These are phyloP conservation scores for Tetramorium parvispinum DNA, from an alignment of 1,140 invertebrate species.

Conservation along the genomic window DNA sequence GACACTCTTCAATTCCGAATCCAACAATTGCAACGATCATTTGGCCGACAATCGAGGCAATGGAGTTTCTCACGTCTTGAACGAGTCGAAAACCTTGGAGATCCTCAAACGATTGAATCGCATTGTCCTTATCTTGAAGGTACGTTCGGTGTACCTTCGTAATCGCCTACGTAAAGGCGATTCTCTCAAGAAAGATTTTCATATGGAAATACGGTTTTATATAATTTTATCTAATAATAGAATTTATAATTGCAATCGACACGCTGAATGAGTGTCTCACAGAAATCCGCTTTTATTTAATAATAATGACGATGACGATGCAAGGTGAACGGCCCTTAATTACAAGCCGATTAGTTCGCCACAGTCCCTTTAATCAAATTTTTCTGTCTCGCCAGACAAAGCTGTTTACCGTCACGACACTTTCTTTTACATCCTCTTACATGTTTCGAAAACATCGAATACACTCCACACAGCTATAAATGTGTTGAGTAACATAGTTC, in stretches of 20 bases:
- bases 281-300: conserved; percentile 37
- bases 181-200: neutral
- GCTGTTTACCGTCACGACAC: conserved; percentile 21
- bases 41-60: conserved; percentile 31
- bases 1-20: conserved; percentile 90
- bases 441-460: conserved; percentile 10
- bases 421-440: neutral
- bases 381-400: conserved; percentile 58
- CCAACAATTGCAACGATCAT: conserved; percentile 64
- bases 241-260: neutral
- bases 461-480: neutral
- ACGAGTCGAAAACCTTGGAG: conserved; percentile 96
- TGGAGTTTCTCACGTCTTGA: conserved; percentile 87
- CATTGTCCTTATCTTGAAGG: conserved; percentile 97
- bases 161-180: neutral
- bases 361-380: conserved; percentile 79
- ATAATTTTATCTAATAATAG: neutral
- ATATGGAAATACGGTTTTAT: neutral
- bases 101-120: conserved; percentile 96
- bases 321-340: conserved; percentile 80
- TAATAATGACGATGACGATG: conserved; percentile 57
- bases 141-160: conserved; percentile 82
- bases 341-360: conserved; percentile 79
- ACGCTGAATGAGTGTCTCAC: neutral
- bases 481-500: neutral